Evolutionary conservation across 1,140 invertebrate species (phyloP).

Genomic region (Polyergus mexicanus): DNA sequence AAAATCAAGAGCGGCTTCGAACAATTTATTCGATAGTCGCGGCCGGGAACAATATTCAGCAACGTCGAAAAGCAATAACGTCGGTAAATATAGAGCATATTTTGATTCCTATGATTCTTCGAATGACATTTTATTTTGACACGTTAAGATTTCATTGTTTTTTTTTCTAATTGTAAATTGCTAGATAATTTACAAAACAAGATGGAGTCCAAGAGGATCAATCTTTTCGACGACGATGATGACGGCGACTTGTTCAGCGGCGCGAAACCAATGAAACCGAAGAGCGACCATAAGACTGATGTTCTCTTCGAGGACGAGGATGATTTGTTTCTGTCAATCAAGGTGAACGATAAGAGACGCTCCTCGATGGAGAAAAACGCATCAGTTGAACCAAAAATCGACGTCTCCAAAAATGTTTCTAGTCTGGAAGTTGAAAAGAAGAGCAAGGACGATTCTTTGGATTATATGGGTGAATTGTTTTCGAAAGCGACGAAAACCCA

Average conservation of each 20-base stretch:
- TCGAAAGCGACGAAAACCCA: constrained; percentile 37
- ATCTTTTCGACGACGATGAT: constrained; percentile 69
- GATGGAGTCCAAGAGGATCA: constrained; percentile 51
- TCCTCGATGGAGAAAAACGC: not conserved
- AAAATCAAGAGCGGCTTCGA: constrained; percentile 9
- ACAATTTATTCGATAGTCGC: constrained; percentile 44
- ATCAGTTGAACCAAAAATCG: constrained; percentile 53
- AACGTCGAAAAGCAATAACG: constrained; percentile 5
- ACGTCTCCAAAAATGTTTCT: constrained; percentile 27
- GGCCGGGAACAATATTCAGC: not conserved
- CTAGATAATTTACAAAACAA: constrained; percentile 24
- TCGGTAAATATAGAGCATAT: not conserved
- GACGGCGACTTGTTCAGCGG: constrained; percentile 67
- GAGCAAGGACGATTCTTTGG: constrained; percentile 40
- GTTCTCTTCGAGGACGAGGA: constrained; percentile 55
- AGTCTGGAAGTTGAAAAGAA: constrained; percentile 29
- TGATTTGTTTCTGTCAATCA: constrained; percentile 61
- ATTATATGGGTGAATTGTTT: constrained; percentile 37
- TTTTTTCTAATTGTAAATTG: not conserved
- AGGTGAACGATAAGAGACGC: not conserved
- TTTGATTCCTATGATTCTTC: not conserved
- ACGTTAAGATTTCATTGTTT: no score
- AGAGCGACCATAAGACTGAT: constrained; percentile 28
- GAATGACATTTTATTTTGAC: not conserved
- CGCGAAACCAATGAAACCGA: constrained; percentile 36